phyloP scores from a whole-genome alignment of 2,797 vertebrate genomes.

The Hozukius guyotensis region DNA sequence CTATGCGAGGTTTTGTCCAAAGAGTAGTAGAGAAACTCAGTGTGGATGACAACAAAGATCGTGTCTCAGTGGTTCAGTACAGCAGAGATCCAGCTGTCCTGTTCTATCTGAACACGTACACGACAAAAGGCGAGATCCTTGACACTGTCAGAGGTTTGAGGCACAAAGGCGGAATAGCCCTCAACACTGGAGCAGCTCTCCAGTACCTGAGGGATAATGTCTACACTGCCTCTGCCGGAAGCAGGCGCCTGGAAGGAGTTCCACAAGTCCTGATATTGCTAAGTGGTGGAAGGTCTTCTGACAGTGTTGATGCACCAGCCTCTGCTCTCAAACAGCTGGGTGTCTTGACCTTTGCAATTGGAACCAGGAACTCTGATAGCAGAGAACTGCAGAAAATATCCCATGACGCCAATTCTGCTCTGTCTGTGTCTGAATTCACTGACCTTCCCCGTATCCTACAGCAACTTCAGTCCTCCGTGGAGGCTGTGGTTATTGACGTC shows the following conservation, averaged over 20 bases:
- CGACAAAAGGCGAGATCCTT: neutral
- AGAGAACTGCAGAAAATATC: too few relatives aligned
- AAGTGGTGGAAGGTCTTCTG: too few relatives aligned
- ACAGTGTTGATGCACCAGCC: constrained; percentile 65
- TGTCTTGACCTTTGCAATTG: too few relatives aligned
- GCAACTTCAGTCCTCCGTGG: constrained; percentile 41
- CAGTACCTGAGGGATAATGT: constrained; percentile 64
- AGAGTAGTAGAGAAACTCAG: constrained; percentile 53
- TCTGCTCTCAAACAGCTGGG: too few relatives aligned
- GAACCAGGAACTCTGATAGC: too few relatives aligned
- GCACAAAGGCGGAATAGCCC: constrained; percentile 40
- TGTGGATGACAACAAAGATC: constrained; percentile 65
- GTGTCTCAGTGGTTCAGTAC: constrained; percentile 62
- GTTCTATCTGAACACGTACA: neutral
- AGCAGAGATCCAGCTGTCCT: constrained; percentile 33
- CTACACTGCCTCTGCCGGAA: constrained; percentile 42
- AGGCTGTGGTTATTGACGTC: constrained; percentile 1
- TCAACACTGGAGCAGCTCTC: constrained; percentile 60
- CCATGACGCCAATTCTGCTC: too few relatives aligned
- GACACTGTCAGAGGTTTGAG: constrained; percentile 7
- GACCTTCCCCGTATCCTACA: constrained; percentile 53
- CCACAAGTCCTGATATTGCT: too few relatives aligned
- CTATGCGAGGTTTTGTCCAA: constrained; percentile 60
- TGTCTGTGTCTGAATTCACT: constrained; percentile 28
- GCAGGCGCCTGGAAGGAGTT: too few relatives aligned